Evolutionary conservation across 2,797 vertebrate species (phyloP).

Genomic region (Tokudaia tokunoshimensis): DNA sequence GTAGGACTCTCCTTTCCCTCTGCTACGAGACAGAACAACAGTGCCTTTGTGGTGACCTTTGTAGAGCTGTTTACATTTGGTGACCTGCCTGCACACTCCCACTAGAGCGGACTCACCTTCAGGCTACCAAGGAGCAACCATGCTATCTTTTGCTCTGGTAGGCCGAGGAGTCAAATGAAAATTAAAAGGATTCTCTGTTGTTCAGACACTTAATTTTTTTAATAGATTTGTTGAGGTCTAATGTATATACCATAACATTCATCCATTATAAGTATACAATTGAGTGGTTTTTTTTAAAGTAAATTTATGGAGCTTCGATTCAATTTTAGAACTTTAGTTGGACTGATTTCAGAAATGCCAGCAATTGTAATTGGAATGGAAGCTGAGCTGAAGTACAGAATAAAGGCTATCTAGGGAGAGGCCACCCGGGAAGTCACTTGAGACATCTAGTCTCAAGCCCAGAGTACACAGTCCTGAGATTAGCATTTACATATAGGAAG

Average conservation of each 20-base stretch:
- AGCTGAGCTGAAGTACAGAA: constrained; percentile 47
- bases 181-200: constrained; percentile 61
- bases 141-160: constrained; percentile 35
- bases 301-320: constrained; percentile 41
- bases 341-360: constrained; percentile 70
- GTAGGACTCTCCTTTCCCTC: constrained; percentile 71
- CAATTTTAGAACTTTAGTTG: constrained; percentile 64
- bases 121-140: constrained; percentile 62
- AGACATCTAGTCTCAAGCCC: constrained; percentile 33
- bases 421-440: constrained; percentile 58
- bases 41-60: constrained; percentile 76
- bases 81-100: constrained; percentile 69
- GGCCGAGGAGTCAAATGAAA: constrained; percentile 50
- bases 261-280: constrained; percentile 5
- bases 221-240: constrained; percentile 47
- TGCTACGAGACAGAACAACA: constrained; percentile 72
- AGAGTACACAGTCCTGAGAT: constrained; percentile 20
- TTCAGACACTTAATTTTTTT: constrained; percentile 35
- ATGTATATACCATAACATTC: constrained; percentile 56
- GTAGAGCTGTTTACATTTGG: constrained; percentile 73
- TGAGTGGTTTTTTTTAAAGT: constrained; percentile 25
- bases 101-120: constrained; percentile 63
- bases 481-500: constrained; percentile 81
- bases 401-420: constrained; percentile 52
- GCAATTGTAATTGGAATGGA: constrained; percentile 54